Percentiles rank a stretch among this genome's conserved stretches.
Evolutionary conservation across 2,888 invertebrate species (phyloP).

Genomic region (Hirtodrosophila cameraria): DNA sequence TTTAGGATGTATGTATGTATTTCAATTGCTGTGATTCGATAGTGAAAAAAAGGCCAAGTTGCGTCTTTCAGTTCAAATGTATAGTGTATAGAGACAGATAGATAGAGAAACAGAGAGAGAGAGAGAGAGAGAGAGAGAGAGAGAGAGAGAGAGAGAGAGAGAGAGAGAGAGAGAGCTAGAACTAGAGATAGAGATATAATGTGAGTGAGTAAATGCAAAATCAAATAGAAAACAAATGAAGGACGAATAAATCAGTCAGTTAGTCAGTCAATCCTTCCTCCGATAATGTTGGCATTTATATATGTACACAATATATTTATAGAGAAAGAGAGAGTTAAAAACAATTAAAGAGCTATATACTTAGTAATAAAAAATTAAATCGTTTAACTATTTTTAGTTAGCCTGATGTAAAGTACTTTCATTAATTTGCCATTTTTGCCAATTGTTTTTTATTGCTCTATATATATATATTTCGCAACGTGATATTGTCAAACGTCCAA

Average conservation of each 20-base stretch:
- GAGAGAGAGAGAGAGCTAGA: slow-evolving; percentile 8
- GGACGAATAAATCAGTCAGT: slow-evolving; percentile 49
- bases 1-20: slow-evolving; percentile 66
- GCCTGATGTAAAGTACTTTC: slow-evolving; percentile 40
- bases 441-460: slow-evolving; percentile 56
- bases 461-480: slow-evolving; percentile 63
- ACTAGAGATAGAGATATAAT: slow-evolving; percentile 10
- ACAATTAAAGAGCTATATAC: slow-evolving; percentile 52
- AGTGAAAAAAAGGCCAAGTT: slow-evolving; percentile 72
- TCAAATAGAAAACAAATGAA: no score
- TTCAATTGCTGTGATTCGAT: slow-evolving; percentile 81
- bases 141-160: slow-evolving; percentile 6
- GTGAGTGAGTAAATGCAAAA: not conserved
- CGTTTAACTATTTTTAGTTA: slow-evolving; percentile 72
- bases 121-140: slow-evolving; percentile 2
- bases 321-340: slow-evolving; percentile 13
- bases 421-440: slow-evolving; percentile 60
- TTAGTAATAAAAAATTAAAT: slow-evolving; percentile 51
- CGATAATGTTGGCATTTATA: slow-evolving; percentile 82
- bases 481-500: slow-evolving; percentile 80
- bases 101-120: slow-evolving; percentile 28
- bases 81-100: slow-evolving; percentile 71
- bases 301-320: slow-evolving; percentile 31
- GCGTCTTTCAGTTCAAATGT: slow-evolving; percentile 82
- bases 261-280: slow-evolving; percentile 81